Evolutionary conservation across 1,140 invertebrate species (phyloP), one percentile per base, ranked within the genome.

Genomic region (Euschistus heros): DNA sequence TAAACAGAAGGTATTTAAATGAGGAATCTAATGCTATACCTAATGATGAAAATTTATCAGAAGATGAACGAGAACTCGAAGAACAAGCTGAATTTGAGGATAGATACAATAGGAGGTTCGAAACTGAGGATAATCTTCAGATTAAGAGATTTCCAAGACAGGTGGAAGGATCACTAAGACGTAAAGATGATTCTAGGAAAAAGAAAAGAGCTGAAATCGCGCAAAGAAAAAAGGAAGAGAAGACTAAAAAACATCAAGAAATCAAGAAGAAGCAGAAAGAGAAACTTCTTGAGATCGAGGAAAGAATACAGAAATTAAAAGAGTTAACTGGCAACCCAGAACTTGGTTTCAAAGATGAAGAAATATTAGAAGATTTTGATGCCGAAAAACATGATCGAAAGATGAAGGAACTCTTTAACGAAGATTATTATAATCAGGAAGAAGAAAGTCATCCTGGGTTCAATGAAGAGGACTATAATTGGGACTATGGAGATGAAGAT

Each of bases 101-200:
- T 37, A 96, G 97, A 72, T 98, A 89, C 73, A 97, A 98, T 78
- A 97, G 95, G 75, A 82, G 95, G 70, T 98, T 89, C 77, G 93
- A 98, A 78, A 67, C 63, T 27, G 66, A 63, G 30, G 24, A n/a
- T 13, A 59, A 64, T 61, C 46, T 46, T 22, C 33, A 65, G 47
- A 83, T 93, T 20, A 93, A 93, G 79, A 79, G 88, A 18, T 97
- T 91, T 80, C 94, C 95, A 0, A 82, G 95, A 70, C 93, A 86
- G 0, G 83, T 98, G 69, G 84, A 88, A 68, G 85, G 88, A 75
- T 88, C 90, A 4, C 75, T 97, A 63, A 81, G 95, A 33, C 83
- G 82, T 26, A 88, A 87, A 71, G 87, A 96, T 73, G 86, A 86
- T 37, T 83, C 82, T 65, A 80, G 94, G 64, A 83, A 92, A 61